Base-by-base conservation (phyloP, 2,797 vertebrate species). In the Stomatorhinus walkeri region DNA sequence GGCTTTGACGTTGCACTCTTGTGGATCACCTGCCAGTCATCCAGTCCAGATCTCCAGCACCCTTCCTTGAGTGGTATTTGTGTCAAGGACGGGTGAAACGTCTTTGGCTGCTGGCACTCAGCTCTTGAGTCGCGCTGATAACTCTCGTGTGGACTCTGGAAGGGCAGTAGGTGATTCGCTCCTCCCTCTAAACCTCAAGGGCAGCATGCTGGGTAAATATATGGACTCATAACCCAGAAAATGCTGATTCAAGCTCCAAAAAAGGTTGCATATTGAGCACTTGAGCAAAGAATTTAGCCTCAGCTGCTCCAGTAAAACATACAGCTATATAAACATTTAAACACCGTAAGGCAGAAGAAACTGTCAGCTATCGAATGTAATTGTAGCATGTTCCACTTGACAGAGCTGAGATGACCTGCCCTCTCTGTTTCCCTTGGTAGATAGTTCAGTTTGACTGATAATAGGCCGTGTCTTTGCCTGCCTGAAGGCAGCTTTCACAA, bases 351-450 rank as follows among this genome's bases (percentile, higher is more conserved):
- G 6, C 7, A 46, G 76, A n/a, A 3, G 7, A n/a, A 81, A 76
- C 32, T 36, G 28, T 76, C 12, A n/a, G 36, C 76, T 46, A 46
- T 81, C 46, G 76, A n/a, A 46, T 81, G 76, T 46, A 8, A 81
- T 46, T 81, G 76, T 32, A 81, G 76, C 40, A 81, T 46, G 76
- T 43, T 81, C 36, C 76, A 81, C 40, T 81, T 81, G 76, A 81
- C 76, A 46, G 76, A 46, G 76, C 76, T 81, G 16, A 81, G 40
- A 46, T 81, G 36, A 81, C 76, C 40, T 81, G 76, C 4, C 76
- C 36, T 81, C 36, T 46, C 76, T 36, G 68, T 72, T 72, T 72
- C 68, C 68, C 68, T 32, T 72, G 68, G 68, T 36, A 72, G 68
- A 72, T 36, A 72, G 28, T 72, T 72, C 68, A 72, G 68, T 72